Percentiles rank a stretch among this genome's conserved stretches.
These are phyloP conservation scores for Uloborus plumipes DNA, from an alignment of 2,888 invertebrate species.

Conservation along the genomic window DNA sequence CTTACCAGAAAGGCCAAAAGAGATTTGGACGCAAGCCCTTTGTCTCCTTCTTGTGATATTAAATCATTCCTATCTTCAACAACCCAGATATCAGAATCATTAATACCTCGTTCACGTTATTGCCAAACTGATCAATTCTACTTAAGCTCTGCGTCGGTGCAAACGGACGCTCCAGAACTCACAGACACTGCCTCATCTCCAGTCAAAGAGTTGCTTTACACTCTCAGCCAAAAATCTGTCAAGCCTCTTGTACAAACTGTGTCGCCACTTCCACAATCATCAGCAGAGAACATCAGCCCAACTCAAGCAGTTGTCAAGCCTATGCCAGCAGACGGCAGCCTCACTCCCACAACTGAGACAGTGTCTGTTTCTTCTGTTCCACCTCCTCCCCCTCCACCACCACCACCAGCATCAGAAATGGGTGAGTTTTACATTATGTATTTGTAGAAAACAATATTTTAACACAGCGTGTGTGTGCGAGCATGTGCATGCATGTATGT, in stretches of 20 bases:
- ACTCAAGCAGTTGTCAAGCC: neutral
- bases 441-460: neutral
- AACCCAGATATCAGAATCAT: conserved; percentile 39
- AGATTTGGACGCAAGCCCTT: conserved; percentile 73
- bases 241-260: conserved; percentile 54
- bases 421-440: neutral
- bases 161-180: conserved; percentile 29
- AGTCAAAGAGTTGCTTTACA: conserved; percentile 31
- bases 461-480: no score
- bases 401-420: conserved; percentile 2
- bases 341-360: no score
- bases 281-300: neutral
- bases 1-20: conserved; percentile 75
- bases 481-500: no score
- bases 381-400: conserved; percentile 15
- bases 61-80: conserved; percentile 43
- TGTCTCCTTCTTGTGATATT: conserved; percentile 48
- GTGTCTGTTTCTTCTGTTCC: no score
- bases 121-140: conserved; percentile 57
- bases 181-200: conserved; percentile 50
- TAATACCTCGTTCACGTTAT: conserved; percentile 39
- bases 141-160: conserved; percentile 24
- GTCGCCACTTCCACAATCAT: conserved; percentile 27
- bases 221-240: conserved; percentile 33
- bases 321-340: neutral